Conservation (phyloP, 2,113 vertebrate species). For the Neotragus moschatus region DNA sequence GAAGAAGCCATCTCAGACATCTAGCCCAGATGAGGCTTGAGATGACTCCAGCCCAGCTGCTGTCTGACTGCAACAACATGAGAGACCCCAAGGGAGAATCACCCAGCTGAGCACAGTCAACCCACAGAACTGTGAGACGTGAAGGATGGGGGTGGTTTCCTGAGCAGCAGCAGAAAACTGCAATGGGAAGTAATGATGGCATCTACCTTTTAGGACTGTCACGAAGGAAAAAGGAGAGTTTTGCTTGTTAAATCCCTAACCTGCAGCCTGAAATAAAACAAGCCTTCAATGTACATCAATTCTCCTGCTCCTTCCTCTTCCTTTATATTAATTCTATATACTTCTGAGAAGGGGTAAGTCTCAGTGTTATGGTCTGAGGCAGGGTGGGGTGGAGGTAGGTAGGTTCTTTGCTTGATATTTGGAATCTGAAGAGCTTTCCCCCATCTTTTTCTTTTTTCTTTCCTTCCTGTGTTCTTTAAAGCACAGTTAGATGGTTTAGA, state of each 20-base stretch:
- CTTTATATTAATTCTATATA: not conserved
- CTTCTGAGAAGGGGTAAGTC: not conserved
- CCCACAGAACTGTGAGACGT: not conserved
- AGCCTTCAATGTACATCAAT: not conserved
- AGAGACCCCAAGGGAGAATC: not conserved
- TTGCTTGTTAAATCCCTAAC: not conserved
- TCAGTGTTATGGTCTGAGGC: not conserved
- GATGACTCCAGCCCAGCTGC: not conserved
- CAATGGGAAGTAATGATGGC: not conserved
- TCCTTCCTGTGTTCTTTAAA: constrained; percentile 33
- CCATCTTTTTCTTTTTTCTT: not conserved
- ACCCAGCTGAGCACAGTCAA: not conserved
- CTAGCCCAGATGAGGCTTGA: not conserved
- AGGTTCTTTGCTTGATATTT: not conserved
- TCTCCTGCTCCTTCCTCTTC: not conserved
- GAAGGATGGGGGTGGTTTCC: not conserved
- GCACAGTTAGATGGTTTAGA: constrained; percentile 39
- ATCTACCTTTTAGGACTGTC: not conserved
- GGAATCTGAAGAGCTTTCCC: not conserved
- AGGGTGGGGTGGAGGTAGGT: not conserved
- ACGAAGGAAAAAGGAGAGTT: not conserved
- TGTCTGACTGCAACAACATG: not conserved
- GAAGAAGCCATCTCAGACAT: not conserved
- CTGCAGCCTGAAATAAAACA: not conserved
- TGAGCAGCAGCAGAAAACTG: not conserved